Conservation (phyloP, 2,113 vertebrate genomes). For the Sinocyclocheilus anophthalmus region DNA sequence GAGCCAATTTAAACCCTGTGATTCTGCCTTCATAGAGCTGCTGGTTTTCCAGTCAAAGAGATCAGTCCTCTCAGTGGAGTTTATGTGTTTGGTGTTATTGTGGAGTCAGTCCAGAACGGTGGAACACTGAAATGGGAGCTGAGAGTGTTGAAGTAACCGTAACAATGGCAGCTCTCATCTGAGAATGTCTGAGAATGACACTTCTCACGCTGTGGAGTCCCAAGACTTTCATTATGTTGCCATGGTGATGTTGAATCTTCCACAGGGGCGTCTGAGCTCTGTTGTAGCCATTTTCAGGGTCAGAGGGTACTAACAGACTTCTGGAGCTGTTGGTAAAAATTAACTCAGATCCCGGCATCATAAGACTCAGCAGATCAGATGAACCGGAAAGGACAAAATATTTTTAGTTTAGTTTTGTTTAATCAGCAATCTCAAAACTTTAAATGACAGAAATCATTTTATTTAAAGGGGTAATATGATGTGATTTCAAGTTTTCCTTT, state of each 20-base stretch:
- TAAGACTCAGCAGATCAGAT: conserved; percentile 14
- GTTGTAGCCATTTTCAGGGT: conserved; percentile 21
- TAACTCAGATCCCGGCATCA: neutral
- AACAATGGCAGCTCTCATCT: conserved; percentile 34
- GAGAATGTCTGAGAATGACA: conserved; percentile 47
- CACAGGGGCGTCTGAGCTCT: conserved; percentile 19
- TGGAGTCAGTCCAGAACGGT: neutral
- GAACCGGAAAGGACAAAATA: neutral
- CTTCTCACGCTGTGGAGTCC: conserved; percentile 19
- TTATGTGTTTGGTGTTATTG: neutral
- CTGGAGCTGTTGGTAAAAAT: conserved; percentile 21
- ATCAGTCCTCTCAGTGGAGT: neutral
- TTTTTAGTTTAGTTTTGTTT: neutral
- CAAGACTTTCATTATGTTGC: conserved; percentile 47
- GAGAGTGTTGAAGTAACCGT: conserved; percentile 9
- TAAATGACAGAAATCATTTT: neutral
- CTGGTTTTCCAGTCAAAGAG: neutral
- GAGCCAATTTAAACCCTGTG: neutral
- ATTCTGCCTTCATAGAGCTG: neutral
- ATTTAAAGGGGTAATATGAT: no score
- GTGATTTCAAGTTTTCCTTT: no score
- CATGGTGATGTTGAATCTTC: conserved; percentile 45
- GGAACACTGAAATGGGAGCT: conserved; percentile 1
- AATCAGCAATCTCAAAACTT: neutral
- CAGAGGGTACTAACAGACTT: conserved; percentile 34